Evolutionary conservation across 2,113 vertebrate genomes (phyloP).

Genomic region (Ranitomeya variabilis): DNA sequence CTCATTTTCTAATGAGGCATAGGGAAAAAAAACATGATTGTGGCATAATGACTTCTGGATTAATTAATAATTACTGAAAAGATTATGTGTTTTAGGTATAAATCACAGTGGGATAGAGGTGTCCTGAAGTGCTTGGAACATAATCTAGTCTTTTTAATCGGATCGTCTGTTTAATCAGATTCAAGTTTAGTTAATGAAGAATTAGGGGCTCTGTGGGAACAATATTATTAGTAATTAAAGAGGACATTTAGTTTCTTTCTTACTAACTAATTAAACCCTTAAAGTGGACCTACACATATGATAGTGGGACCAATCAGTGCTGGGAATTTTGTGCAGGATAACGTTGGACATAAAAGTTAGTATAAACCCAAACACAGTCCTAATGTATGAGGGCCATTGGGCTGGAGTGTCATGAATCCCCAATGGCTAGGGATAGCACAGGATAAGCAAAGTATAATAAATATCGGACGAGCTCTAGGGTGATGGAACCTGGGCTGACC

Average conservation of each 20-base stretch:
- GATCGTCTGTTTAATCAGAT: slow-evolving; percentile 41
- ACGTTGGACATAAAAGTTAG: too few species aligned
- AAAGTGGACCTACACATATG: not conserved
- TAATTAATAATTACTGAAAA: slow-evolving; percentile 30
- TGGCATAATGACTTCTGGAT: slow-evolving; percentile 26
- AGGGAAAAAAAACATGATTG: not conserved
- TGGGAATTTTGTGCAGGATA: too few species aligned
- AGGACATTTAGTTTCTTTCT: not conserved
- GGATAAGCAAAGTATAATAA: too few species aligned
- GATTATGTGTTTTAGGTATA: slow-evolving; percentile 23
- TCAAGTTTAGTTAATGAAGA: slow-evolving; percentile 27
- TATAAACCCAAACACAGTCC: too few species aligned
- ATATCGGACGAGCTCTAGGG: too few species aligned
- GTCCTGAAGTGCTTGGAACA: slow-evolving; percentile 1
- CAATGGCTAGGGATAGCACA: too few species aligned
- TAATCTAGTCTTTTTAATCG: slow-evolving; percentile 39
- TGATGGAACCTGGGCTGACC: too few species aligned
- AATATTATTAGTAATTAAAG: slow-evolving; percentile 23
- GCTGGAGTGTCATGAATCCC: too few species aligned
- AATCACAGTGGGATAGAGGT: slow-evolving; percentile 33
- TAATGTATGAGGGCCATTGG: too few species aligned
- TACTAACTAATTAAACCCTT: not conserved
- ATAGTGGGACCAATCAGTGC: not conserved
- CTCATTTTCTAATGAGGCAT: not conserved
- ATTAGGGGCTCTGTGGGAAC: slow-evolving; percentile 14